phyloP scores from a whole-genome alignment of 2,888 invertebrate genomes.

The Sisyra nigra region DNA sequence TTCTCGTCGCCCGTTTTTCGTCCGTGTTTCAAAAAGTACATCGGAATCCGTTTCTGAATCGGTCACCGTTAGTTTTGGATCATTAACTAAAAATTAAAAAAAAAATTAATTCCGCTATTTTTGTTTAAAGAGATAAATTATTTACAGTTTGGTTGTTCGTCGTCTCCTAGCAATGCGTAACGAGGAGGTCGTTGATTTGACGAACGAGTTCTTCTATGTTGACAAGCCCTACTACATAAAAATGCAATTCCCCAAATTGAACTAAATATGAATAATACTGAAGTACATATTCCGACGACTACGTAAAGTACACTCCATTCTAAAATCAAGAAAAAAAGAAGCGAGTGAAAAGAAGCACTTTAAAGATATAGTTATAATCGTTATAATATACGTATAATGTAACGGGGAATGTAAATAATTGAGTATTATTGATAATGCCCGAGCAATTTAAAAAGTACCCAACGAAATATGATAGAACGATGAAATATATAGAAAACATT shows the following conservation, averaged over 20 bases:
- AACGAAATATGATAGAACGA: too few relatives aligned
- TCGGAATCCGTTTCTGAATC: slow-evolving; percentile 77
- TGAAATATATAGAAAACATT: too few relatives aligned
- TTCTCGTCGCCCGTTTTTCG: slow-evolving; percentile 32
- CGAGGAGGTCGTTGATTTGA: slow-evolving; percentile 41
- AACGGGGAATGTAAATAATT: too few relatives aligned
- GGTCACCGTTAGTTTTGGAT: slow-evolving; percentile 44
- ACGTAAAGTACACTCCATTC: slow-evolving; percentile 86
- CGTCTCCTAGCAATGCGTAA: slow-evolving; percentile 56
- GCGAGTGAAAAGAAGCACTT: too few relatives aligned
- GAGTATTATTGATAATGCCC: too few relatives aligned
- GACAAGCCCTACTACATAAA: slow-evolving; percentile 38
- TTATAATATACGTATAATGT: too few relatives aligned
- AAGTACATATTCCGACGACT: slow-evolving; percentile 53
- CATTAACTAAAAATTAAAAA: slow-evolving; percentile 32
- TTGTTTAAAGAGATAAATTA: slow-evolving; percentile 2
- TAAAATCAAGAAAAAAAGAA: slow-evolving; percentile 1
- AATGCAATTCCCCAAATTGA: slow-evolving; percentile 47
- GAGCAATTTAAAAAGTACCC: too few relatives aligned
- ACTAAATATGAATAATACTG: slow-evolving; percentile 37
- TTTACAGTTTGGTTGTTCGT: slow-evolving; percentile 48
- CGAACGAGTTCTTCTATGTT: slow-evolving; percentile 26
- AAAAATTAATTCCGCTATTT: background rate
- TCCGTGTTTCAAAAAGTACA: slow-evolving; percentile 62
- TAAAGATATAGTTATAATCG: too few relatives aligned